Conservation (phyloP, 2,113 vertebrate genomes). For the Gallinago jamesoni region DNA sequence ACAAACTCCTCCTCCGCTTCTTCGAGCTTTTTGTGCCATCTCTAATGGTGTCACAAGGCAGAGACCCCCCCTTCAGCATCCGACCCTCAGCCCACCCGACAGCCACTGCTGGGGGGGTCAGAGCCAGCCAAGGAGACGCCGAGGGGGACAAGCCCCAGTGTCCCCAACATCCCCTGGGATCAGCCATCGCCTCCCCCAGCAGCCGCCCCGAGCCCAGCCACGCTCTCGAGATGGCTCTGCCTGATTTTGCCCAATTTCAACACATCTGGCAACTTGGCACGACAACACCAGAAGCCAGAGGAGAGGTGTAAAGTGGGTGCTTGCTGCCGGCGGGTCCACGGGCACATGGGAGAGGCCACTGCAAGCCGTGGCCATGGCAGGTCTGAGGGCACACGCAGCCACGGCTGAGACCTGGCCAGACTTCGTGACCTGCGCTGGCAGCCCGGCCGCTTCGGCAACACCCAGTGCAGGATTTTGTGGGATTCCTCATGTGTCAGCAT, state of each 20-base stretch:
- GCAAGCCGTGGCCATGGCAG: fast-evolving
- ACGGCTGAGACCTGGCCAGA: fast-evolving
- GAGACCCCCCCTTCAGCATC: neutral
- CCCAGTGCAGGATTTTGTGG: fast-evolving
- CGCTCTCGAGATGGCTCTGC: fast-evolving
- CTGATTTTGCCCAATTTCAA: fast-evolving
- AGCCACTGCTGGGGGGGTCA: fast-evolving
- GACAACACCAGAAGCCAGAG: fast-evolving
- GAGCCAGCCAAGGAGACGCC: fast-evolving
- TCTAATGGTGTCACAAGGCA: neutral
- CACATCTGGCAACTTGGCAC: fast-evolving
- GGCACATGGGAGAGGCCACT: neutral
- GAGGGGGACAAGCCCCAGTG: fast-evolving
- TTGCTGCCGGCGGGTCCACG: fast-evolving
- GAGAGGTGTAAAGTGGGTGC: fast-evolving
- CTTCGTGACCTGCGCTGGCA: fast-evolving
- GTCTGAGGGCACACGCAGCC: fast-evolving
- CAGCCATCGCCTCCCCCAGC: neutral
- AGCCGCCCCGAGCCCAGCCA: neutral
- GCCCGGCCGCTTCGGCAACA: fast-evolving
- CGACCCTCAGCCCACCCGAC: neutral
- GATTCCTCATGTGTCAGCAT: neutral
- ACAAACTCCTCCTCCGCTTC: neutral
- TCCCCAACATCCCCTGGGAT: fast-evolving
- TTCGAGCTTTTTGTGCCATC: neutral